phyloP scores from a whole-genome alignment of 2,797 vertebrate species.

The Nyctibius grandis region DNA sequence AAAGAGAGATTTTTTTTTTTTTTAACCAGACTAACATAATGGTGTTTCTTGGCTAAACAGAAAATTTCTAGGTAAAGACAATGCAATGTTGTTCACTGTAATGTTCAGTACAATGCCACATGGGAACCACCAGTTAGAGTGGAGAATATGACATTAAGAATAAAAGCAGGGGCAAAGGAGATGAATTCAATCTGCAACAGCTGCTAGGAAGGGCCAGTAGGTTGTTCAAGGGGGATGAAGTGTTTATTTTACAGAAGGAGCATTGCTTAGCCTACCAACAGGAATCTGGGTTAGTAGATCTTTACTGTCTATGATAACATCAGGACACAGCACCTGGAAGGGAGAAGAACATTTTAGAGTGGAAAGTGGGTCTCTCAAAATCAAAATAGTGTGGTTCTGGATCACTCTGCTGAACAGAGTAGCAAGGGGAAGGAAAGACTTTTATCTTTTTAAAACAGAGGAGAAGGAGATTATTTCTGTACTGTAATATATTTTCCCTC shows the following conservation, averaged over 20 bases:
- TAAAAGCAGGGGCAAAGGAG: background rate
- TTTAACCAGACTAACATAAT: background rate
- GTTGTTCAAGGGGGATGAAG: background rate
- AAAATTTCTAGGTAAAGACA: background rate
- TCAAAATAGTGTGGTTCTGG: background rate
- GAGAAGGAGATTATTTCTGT: background rate
- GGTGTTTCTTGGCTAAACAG: background rate
- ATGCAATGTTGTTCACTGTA: background rate
- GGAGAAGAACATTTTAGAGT: background rate
- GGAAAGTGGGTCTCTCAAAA: background rate
- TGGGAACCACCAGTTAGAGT: background rate
- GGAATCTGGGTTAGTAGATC: background rate
- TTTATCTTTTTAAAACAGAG: background rate
- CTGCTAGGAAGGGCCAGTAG: background rate
- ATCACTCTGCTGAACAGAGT: background rate
- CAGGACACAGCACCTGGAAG: background rate
- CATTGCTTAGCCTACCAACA: background rate
- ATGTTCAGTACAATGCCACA: background rate
- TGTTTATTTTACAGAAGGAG: background rate
- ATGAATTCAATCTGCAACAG: background rate
- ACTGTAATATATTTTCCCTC: background rate
- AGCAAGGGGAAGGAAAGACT: background rate
- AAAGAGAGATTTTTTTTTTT: background rate
- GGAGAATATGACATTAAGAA: background rate
- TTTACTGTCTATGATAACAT: background rate